Base-by-base conservation (phyloP, 2,888 invertebrate species). In the Trilocha varians region DNA sequence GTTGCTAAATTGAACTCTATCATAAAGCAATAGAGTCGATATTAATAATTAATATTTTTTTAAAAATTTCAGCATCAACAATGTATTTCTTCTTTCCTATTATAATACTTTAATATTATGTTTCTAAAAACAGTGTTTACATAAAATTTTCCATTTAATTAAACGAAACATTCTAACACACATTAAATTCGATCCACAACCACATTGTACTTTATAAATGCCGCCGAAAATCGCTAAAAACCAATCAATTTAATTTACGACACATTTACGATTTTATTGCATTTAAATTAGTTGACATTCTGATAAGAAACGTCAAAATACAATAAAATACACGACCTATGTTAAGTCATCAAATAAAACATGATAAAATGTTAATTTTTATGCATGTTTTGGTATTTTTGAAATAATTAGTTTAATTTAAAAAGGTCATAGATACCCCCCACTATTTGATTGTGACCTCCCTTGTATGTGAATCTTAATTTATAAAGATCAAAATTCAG, bases 271-370 rank as follows among this genome's bases (percentile, higher is more conserved):
- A 38, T 38, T 38, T 42, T 38, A 42, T 35, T 42, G 13, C 35
- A 34, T 34, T 38, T 38, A 38, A 38, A 42, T 38, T 16, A 34
- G 34, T 38, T 38, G 42, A 38, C 42, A 42, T 42, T 42, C 35
- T 13, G 38, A 41, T 41, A 36, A 17, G 16, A 32, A 34, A 33
- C 34, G 16, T 15, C 25, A 42, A 38, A 42, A 42, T 25, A 25
- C 25, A 25, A 25, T 25, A 25, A 25, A 25, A 25, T 25, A 25
- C 25, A 9, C 25, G 6, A 25, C 6, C 25, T 6, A 25, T 25
- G 25, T 25, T 25, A 25, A 25, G 25, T 11, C 25, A 25, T 25
- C 25, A 25, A 25, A 25, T 25, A 25, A 25, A 25, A 25, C 25
- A 25, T 25, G 25, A 25, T 25, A 25, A 25, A 25, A 25, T 25